Base-by-base conservation (phyloP, 2,113 vertebrate genomes). In the Cinclus cinclus region DNA sequence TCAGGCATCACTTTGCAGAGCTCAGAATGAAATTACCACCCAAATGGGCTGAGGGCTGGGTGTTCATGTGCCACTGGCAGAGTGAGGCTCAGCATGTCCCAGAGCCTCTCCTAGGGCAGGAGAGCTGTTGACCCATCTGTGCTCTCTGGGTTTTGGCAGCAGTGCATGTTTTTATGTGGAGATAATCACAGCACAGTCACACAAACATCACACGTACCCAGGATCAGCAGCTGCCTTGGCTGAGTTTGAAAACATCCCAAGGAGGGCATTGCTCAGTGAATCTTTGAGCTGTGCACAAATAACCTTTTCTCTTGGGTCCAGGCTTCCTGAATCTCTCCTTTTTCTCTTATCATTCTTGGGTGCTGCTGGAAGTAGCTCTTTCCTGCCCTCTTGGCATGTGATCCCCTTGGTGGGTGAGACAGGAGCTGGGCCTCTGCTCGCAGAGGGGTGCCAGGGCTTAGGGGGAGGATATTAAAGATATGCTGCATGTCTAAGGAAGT, bases 51-150 rank as follows among this genome's bases (percentile, higher is more conserved):
- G 80, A 37, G 35, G 35, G 35, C 35, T 37, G 35, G 13, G 13
- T 76, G 63, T 28, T 52, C 0, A 0, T 25, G 44, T 50, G 19
- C 24, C 1, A 0, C 28, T 24, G 35, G 41, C 4, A 15, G 64
- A 50, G 82, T 37, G 42, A 33, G 42, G 35, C 52, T 74, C 20
- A 46, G 25, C 2, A 2, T 52, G 31, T 37, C n/a, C 2, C 1
- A 50, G 46, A 49, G 84, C 30, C 53, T 75, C 71, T 85, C 47
- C 31, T 68, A 64, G 76, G 63, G 20, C 71, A 65, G 76, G 20
- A 55, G 68, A 71, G 77, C 73, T 87, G 21, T 71, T 68, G 87
- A 75, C n/a, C 35, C 15, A 0, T 49, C 69, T 64, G 23, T 6
- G 11, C 55, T 33, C 67, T 55, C 53, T 86, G 79, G n/a, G 5